phyloP scores from a whole-genome alignment of 2,888 invertebrate species.

The Xylocampa areola region DNA sequence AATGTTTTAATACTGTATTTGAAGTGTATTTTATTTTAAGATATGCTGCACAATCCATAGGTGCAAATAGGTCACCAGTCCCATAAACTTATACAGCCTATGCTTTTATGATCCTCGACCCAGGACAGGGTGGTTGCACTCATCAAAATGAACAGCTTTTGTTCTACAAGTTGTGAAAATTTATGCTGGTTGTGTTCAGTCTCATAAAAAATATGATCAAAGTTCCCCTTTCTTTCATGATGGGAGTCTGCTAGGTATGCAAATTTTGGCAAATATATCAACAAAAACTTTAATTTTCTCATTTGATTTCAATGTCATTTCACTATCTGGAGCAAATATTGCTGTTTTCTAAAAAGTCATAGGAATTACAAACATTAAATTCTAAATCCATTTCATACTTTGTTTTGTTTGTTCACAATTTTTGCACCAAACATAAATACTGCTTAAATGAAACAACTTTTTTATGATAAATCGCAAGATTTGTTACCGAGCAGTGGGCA shows the following conservation, averaged over 20 bases:
- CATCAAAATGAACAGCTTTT: constrained; percentile 55
- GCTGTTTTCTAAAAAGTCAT: constrained; percentile 28
- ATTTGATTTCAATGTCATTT: not conserved
- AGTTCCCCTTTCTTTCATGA: constrained; percentile 37
- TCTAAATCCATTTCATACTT: constrained; percentile 43
- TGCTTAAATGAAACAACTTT: constrained; percentile 52
- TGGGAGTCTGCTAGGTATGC: constrained; percentile 30
- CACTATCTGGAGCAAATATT: constrained; percentile 32
- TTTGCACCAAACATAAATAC: constrained; percentile 41
- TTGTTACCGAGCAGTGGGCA: constrained; percentile 57
- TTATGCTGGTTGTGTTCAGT: constrained; percentile 45
- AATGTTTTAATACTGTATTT: constrained; percentile 6
- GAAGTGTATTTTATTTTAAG: not conserved
- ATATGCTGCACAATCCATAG: constrained; percentile 18
- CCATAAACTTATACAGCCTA: constrained; percentile 48
- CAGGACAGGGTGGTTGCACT: constrained; percentile 35
- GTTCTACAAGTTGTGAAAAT: constrained; percentile 52
- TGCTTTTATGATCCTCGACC: constrained; percentile 41
- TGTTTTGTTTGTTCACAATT: constrained; percentile 32
- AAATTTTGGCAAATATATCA: constrained; percentile 30
- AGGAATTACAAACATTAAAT: constrained; percentile 37
- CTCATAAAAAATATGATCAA: constrained; percentile 49
- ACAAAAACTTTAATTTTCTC: constrained; percentile 23
- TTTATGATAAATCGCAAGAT: constrained; percentile 60
- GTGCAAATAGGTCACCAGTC: constrained; percentile 50